Conservation (phyloP, 1,140 invertebrate genomes). For the Dreissena rostriformis region DNA sequence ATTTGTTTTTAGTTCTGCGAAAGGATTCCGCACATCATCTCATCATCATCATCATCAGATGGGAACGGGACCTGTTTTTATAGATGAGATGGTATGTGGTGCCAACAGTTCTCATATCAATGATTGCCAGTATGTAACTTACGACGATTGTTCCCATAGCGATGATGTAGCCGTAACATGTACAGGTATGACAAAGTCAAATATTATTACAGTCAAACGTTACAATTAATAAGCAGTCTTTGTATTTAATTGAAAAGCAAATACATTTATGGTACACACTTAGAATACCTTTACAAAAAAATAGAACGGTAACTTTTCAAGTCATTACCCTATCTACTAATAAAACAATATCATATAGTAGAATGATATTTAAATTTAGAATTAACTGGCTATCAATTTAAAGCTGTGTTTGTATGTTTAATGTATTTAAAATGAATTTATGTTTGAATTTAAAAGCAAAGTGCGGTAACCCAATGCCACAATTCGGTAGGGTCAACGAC, state of each 20-base stretch:
- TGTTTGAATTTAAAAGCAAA: not conserved
- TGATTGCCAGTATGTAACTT: not conserved
- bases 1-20: too few relatives aligned
- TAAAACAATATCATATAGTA: not conserved
- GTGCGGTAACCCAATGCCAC: not conserved
- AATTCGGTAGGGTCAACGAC: not conserved
- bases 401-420: too few relatives aligned
- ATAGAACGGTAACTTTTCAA: not conserved
- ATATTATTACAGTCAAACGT: too few relatives aligned
- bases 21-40: too few relatives aligned
- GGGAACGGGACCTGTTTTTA: not conserved
- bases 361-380: not conserved
- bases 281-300: not conserved
- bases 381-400: not conserved
- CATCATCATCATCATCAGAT: too few relatives aligned
- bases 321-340: not conserved
- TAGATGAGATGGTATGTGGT: not conserved
- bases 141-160: not conserved
- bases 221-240: not conserved
- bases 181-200: too few relatives aligned
- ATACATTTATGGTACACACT: too few relatives aligned
- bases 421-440: too few relatives aligned
- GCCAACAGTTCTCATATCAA: not conserved
- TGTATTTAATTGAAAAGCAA: too few relatives aligned
- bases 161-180: not conserved